Evolutionary conservation across 2,797 vertebrate species (phyloP).

Genomic region (Melanotaenia parkinsoni): DNA sequence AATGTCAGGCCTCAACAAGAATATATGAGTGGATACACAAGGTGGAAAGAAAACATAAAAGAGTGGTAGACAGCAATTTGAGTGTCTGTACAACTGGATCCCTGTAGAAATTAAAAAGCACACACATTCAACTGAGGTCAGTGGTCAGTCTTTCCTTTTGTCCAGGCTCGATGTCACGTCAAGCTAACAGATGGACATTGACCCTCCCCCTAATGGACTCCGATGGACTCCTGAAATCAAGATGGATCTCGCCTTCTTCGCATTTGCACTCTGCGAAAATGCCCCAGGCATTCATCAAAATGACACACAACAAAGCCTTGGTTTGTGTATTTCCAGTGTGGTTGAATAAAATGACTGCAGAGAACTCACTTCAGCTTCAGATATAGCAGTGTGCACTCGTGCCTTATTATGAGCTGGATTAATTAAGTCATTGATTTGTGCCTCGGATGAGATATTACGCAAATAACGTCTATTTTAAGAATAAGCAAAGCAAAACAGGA

Average conservation of each 20-base stretch:
- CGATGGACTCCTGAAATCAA: conserved; percentile 87
- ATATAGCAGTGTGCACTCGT: not conserved
- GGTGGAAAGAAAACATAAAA: conserved; percentile 16
- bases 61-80: conserved; percentile 3
- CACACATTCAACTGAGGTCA: conserved; percentile 74
- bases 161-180: conserved; percentile 84
- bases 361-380: conserved; percentile 34
- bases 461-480: conserved; percentile 59
- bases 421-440: conserved; percentile 56
- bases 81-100: conserved; percentile 26
- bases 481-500: conserved; percentile 49
- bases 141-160: conserved; percentile 86
- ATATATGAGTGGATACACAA: conserved; percentile 40
- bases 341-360: conserved; percentile 24
- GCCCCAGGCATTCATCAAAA: conserved; percentile 75
- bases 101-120: conserved; percentile 27
- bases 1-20: conserved; percentile 49
- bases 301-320: conserved; percentile 64
- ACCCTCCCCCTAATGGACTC: conserved; percentile 79
- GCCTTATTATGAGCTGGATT: conserved; percentile 41
- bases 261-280: conserved; percentile 76
- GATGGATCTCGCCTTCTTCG: conserved; percentile 81
- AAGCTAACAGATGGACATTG: conserved; percentile 90
- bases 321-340: conserved; percentile 57
- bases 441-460: conserved; percentile 49